These are phyloP conservation scores for Amyelois transitella DNA, from an alignment of 1,140 invertebrate genomes.

Conservation along the genomic window DNA sequence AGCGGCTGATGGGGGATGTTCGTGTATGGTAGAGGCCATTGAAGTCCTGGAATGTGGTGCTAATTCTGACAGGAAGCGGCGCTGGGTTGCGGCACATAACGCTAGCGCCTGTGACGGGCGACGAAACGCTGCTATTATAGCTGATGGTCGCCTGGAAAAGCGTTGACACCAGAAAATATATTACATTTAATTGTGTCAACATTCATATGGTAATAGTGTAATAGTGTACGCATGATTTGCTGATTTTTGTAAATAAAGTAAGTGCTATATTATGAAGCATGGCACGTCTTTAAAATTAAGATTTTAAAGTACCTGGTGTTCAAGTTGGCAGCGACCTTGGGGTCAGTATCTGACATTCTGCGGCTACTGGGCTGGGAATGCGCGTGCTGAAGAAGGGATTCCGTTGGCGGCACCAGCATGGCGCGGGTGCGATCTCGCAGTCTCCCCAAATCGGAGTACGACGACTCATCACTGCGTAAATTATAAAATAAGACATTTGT, in stretches of 20 bases:
- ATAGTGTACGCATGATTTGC: too few relatives aligned
- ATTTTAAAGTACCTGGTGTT: slow-evolving; percentile 49
- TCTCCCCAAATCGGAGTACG: slow-evolving; percentile 51
- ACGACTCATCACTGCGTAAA: slow-evolving; percentile 52
- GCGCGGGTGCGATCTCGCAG: slow-evolving; percentile 52
- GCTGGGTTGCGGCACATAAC: slow-evolving; percentile 69
- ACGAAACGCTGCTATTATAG: slow-evolving; percentile 75
- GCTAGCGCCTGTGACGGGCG: slow-evolving; percentile 75
- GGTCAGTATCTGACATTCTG: slow-evolving; percentile 52
- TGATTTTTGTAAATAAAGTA: too few relatives aligned
- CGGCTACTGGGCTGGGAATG: slow-evolving; percentile 54
- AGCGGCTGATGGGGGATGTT: slow-evolving; percentile 40
- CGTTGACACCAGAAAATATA: too few relatives aligned
- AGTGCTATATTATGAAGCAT: too few relatives aligned
- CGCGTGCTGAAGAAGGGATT: slow-evolving; percentile 39
- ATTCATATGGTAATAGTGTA: too few relatives aligned
- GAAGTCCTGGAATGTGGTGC: slow-evolving; percentile 52
- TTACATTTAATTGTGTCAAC: too few relatives aligned
- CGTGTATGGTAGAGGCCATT: slow-evolving; percentile 49
- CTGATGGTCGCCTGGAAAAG: slow-evolving; percentile 65
- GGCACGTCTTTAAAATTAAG: too few relatives aligned
- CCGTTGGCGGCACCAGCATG: slow-evolving; percentile 41
- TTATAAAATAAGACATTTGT: slow-evolving; percentile 6
- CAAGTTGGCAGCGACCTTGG: slow-evolving; percentile 55
- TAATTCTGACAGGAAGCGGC: slow-evolving; percentile 53